Conservation (phyloP, 2,113 vertebrate genomes). For the Sorex fumeus region DNA sequence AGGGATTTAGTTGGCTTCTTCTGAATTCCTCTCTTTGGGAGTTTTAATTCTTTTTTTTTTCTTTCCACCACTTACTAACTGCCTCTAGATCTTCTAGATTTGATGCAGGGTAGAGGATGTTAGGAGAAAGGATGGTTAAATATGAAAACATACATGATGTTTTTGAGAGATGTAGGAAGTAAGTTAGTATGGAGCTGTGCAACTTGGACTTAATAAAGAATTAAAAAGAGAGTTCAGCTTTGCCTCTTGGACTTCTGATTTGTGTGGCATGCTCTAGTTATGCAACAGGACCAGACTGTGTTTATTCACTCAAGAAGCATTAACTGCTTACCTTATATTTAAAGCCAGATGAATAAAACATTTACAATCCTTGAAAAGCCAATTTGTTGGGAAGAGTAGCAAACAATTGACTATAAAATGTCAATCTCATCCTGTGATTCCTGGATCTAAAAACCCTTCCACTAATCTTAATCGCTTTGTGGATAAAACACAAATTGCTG, state of each 20-base stretch:
- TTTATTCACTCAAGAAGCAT: constrained; percentile 57
- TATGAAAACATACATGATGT: not conserved
- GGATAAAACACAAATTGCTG: not conserved
- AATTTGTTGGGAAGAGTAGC: constrained; percentile 8
- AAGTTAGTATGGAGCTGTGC: not conserved
- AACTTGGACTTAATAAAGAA: not conserved
- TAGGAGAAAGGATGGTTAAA: not conserved
- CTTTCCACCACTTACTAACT: not conserved
- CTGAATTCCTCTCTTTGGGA: not conserved
- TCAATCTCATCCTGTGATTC: not conserved
- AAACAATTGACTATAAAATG: constrained; percentile 47
- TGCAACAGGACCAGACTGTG: not conserved
- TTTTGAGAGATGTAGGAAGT: not conserved
- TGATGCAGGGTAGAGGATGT: not conserved
- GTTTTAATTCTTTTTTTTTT: not conserved
- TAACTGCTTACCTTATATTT: constrained; percentile 21
- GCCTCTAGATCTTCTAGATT: not conserved
- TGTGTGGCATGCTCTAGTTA: not conserved
- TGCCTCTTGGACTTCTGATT: not conserved
- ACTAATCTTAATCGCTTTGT: not conserved
- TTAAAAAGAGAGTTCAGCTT: not conserved
- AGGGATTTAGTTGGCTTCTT: not conserved
- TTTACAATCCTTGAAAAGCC: constrained; percentile 38
- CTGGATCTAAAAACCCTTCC: constrained; percentile 17
- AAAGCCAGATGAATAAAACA: constrained; percentile 14